Evolutionary conservation across 1,140 invertebrate species (phyloP).

Genomic region (Thalassaphorura encarpata): DNA sequence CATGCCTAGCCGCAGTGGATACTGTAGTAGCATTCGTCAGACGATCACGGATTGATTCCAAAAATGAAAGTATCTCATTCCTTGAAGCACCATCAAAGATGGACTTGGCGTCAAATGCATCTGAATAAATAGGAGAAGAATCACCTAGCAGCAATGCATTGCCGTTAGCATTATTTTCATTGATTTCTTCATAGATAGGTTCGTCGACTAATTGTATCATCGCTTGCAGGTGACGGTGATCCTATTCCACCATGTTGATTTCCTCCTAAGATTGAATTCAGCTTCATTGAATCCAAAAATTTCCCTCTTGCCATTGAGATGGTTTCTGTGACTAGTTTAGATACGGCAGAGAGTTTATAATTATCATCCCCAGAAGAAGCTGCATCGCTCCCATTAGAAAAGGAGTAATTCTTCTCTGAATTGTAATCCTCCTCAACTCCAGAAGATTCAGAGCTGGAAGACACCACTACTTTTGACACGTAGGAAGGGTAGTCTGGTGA

Average conservation of each 20-base stretch:
- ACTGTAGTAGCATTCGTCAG: constrained; percentile 24
- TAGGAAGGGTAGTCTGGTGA: constrained; percentile 23
- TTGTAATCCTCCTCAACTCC: constrained; percentile 33
- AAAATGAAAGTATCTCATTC: constrained; percentile 29
- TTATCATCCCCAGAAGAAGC: constrained; percentile 9
- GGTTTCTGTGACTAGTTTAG: constrained; percentile 23
- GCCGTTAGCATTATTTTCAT: not conserved
- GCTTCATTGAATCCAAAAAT: constrained; percentile 31
- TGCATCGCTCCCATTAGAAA: constrained; percentile 13
- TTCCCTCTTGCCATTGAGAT: constrained; percentile 32
- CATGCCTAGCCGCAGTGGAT: too few relatives aligned
- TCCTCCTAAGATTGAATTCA: constrained; percentile 6
- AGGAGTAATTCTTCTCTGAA: constrained; percentile 31
- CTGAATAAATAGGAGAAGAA: constrained; percentile 30
- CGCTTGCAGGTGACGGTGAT: not conserved
- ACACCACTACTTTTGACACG: constrained; percentile 29
- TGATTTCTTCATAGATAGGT: constrained; percentile 31
- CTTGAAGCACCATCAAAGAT: constrained; percentile 31
- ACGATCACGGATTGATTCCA: constrained; percentile 31
- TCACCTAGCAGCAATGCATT: not conserved
- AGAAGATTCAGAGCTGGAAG: constrained; percentile 22
- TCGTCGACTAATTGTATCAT: constrained; percentile 13
- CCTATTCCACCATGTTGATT: not conserved
- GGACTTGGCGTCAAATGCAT: constrained; percentile 32
- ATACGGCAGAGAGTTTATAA: constrained; percentile 15